Base-by-base conservation (phyloP, 2,113 vertebrate species). In the Turnix velox region DNA sequence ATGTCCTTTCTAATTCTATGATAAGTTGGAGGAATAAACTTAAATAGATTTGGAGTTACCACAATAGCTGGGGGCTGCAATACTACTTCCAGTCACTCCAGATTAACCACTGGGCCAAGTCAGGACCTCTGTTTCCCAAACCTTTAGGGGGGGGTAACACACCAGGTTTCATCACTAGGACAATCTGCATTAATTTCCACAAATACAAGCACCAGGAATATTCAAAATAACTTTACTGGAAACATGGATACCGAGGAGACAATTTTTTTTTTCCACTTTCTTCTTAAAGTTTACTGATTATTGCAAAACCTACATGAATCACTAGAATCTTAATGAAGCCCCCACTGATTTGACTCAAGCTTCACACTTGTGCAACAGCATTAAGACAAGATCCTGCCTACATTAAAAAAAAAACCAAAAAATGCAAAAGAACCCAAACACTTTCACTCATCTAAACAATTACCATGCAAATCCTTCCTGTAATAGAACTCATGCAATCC, bases 221-320 rank as follows among this genome's bases (percentile, higher is more conserved):
- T 12, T 59, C 40, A 65, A 55, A 84, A 45, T 63, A 80, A 48
- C 25, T 68, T 76, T 22, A 77, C 25, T 40, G 42, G 71, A 82
- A 82, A 52, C 27, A 7, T 25, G 33, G 42, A 23, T 69, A 66
- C 31, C 74, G 1, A 0, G 45, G 23, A 77, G 23, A 51, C 9
- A 31, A 4, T 45, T n/a, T 20, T 20, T 14, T 2, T 6, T 0
- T 10, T 6, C 17, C n/a, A n/a, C n/a, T n/a, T n/a, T n/a, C 8
- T 17, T 31, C 35, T 25, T 27, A 33, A 83, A 92, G 51, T 45
- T 22, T 39, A 51, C 58, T 24, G 2, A 71, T 75, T 80, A 51
- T 82, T 91, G 78, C 16, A 73, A 72, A 39, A 79, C 25, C 63
- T 52, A 4, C 45, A 88, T 80, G 67, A 92, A 87, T 12, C 78